These are phyloP conservation scores for Rhea pennata DNA, from an alignment of 2,113 vertebrate genomes.

Conservation along the genomic window DNA sequence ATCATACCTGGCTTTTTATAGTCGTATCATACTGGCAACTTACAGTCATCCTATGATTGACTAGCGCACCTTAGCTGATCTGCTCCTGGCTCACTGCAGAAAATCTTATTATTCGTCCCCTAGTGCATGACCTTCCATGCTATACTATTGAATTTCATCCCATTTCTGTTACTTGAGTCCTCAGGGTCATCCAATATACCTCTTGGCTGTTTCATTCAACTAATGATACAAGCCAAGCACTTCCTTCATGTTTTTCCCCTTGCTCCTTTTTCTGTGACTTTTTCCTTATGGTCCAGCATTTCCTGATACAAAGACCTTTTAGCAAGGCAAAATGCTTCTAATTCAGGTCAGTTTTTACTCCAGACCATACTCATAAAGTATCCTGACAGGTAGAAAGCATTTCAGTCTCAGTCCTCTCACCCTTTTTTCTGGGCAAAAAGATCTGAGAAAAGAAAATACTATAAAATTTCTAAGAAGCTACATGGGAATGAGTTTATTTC, in stretches of 20 bases:
- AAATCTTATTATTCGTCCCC: conserved; percentile 1
- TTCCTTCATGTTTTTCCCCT: background rate
- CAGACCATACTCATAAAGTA: background rate
- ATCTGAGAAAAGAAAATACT: background rate
- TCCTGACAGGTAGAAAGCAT: background rate
- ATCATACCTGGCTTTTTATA: background rate
- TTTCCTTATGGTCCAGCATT: background rate
- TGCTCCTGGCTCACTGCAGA: background rate
- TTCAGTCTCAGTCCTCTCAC: background rate
- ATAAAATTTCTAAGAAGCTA: background rate
- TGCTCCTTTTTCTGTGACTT: background rate
- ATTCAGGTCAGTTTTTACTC: background rate
- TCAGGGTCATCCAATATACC: conserved; percentile 17
- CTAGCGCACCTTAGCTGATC: background rate
- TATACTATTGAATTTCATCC: conserved; percentile 42
- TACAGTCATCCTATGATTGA: background rate
- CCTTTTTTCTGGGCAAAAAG: accelerated
- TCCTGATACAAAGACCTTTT: background rate
- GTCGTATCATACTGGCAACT: background rate
- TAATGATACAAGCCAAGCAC: background rate
- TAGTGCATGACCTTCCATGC: background rate
- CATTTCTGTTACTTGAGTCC: conserved; percentile 36
- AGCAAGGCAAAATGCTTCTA: background rate
- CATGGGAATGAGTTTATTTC: background rate
- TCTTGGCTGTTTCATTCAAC: conserved; percentile 23